These are phyloP conservation scores for Rhabditoides inermis DNA, from an alignment of 2,888 invertebrate species.

Conservation along the genomic window DNA sequence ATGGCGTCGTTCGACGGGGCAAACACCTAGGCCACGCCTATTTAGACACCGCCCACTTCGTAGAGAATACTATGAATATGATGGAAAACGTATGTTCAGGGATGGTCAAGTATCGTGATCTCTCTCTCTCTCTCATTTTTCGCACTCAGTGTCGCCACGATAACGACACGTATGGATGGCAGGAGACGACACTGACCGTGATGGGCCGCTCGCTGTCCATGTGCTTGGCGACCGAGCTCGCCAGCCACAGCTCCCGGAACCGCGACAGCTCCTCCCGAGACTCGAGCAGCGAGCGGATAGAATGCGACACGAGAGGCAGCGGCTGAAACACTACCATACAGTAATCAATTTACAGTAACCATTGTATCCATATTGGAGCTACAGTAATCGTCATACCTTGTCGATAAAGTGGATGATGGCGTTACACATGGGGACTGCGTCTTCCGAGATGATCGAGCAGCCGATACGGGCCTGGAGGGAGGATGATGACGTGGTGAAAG, in stretches of 20 bases:
- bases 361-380: neutral
- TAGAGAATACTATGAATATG: no score
- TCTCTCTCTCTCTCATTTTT: no score
- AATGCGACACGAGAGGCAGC: conserved; percentile 3
- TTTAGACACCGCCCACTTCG: no score
- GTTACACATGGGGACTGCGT: conserved; percentile 5
- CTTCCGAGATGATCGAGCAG: conserved; percentile 1
- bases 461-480: no score
- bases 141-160: no score
- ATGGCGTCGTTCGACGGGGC: conserved; percentile 8
- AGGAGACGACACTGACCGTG: no score
- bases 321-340: neutral
- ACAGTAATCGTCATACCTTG: neutral
- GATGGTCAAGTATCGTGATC: no score
- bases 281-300: neutral
- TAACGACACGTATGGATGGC: no score
- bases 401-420: conserved; percentile 7
- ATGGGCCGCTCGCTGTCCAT: no score
- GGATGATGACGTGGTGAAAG: no score
- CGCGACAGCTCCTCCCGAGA: conserved; percentile 4
- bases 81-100: no score
- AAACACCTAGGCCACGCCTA: no score
- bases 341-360: neutral
- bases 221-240: conserved; percentile 1
- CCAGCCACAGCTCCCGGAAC: conserved; percentile 5